Evolutionary conservation across 1,140 invertebrate species (phyloP).

Genomic region (Delia radicum): DNA sequence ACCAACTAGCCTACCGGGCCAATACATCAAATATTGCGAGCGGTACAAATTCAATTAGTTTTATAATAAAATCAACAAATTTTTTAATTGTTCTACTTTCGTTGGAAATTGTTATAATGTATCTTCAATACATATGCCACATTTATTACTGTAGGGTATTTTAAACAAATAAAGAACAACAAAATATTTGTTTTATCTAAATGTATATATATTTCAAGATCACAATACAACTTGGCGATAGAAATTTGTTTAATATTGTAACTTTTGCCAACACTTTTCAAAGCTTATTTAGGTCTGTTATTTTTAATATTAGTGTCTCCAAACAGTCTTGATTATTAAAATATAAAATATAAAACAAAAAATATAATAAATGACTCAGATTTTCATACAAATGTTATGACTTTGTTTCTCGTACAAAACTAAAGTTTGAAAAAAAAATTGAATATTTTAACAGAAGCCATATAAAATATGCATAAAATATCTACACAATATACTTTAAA

Average conservation of each 20-base stretch:
- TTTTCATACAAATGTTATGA: neutral
- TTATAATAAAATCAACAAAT: too few relatives aligned
- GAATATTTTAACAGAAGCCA: constrained; percentile 4
- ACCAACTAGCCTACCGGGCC: too few relatives aligned
- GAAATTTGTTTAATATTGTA: neutral
- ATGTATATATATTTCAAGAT: neutral
- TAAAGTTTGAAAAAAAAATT: neutral
- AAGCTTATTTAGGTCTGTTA: neutral
- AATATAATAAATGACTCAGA: neutral
- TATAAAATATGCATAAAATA: constrained; percentile 12
- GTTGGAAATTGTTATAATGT: too few relatives aligned
- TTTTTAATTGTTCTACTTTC: too few relatives aligned
- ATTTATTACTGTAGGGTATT: too few relatives aligned
- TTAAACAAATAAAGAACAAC: neutral
- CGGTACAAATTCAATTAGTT: too few relatives aligned
- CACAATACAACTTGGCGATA: neutral
- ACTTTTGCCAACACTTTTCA: neutral
- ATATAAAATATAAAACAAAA: neutral
- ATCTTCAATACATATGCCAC: too few relatives aligned
- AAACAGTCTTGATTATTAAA: neutral
- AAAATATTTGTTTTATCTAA: neutral
- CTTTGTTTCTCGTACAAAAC: neutral
- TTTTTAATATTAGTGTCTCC: neutral
- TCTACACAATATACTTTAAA: neutral
- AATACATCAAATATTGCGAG: too few relatives aligned